phyloP scores from a whole-genome alignment of 2,113 vertebrate species.

The Pampusana beccarii region DNA sequence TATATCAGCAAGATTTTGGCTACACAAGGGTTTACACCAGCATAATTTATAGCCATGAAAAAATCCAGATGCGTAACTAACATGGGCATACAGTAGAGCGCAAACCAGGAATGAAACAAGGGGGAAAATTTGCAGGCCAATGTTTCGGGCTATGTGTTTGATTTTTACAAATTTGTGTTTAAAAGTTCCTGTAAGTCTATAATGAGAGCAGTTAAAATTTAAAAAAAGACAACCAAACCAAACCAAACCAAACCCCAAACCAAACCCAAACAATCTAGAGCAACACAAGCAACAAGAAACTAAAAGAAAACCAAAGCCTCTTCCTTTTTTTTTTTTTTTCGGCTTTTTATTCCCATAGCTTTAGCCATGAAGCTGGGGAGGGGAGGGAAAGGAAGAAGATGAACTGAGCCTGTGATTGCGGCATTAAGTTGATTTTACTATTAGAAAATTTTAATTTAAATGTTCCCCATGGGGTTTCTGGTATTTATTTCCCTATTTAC shows the following conservation, averaged over 20 bases:
- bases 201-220: background rate
- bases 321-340: background rate
- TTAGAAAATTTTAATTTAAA: conserved; percentile 54
- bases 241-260: background rate
- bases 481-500: conserved; percentile 51
- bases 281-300: background rate
- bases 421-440: conserved; percentile 44
- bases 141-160: background rate
- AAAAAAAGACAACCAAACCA: background rate
- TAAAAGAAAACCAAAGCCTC: background rate
- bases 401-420: background rate
- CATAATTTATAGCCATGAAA: background rate
- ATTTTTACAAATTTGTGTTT: background rate
- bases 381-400: background rate
- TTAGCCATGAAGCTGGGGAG: background rate
- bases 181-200: background rate
- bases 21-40: background rate
- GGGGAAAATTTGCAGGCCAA: background rate
- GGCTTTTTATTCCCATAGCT: background rate
- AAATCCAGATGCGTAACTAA: background rate
- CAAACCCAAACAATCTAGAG: background rate
- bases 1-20: conserved; percentile 47
- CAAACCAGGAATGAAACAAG: background rate
- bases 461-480: background rate
- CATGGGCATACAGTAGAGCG: fast-evolving